Evolutionary conservation across 1,140 invertebrate genomes (phyloP).

Genomic region (Eumaeus atala): DNA sequence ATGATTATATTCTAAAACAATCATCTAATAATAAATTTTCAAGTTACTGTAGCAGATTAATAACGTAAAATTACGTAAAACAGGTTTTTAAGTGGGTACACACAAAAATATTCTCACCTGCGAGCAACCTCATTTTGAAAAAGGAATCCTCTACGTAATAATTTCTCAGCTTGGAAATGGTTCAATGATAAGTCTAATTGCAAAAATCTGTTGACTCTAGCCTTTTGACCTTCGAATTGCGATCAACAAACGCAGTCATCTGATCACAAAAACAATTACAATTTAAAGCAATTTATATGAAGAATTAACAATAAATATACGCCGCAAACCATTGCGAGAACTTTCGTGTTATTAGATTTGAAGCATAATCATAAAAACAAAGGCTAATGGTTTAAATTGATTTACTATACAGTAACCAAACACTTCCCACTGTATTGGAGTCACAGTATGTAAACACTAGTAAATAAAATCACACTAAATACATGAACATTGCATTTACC

Average conservation of each 20-base stretch:
- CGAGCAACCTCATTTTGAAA: conserved; percentile 33
- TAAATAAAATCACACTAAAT: conserved; percentile 66
- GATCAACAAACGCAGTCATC: conserved; percentile 61
- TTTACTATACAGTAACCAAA: conserved; percentile 51
- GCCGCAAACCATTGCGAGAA: conserved; percentile 58
- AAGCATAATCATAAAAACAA: conserved; percentile 47
- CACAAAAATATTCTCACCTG: conserved; percentile 37
- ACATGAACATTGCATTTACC: conserved; percentile 74
- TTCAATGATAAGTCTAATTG: conserved; percentile 30
- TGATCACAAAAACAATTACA: conserved; percentile 55
- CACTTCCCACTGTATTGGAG: conserved; percentile 51
- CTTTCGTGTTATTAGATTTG: conserved; percentile 42
- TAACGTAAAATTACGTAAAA: conserved; percentile 24
- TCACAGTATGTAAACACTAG: conserved; percentile 67
- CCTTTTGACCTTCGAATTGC: conserved; percentile 45
- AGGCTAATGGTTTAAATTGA: conserved; percentile 49
- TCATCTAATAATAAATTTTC: not conserved
- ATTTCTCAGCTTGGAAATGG: conserved; percentile 25
- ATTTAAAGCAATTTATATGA: conserved; percentile 27
- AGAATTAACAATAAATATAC: conserved; percentile 12
- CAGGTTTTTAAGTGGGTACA: conserved; percentile 35
- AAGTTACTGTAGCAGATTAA: conserved; percentile 4
- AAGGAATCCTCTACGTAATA: conserved; percentile 18
- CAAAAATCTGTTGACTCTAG: conserved; percentile 43
- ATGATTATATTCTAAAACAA: not conserved